Evolutionary conservation across 2,113 vertebrate genomes (phyloP).

Genomic region (Coracopsis vasa): DNA sequence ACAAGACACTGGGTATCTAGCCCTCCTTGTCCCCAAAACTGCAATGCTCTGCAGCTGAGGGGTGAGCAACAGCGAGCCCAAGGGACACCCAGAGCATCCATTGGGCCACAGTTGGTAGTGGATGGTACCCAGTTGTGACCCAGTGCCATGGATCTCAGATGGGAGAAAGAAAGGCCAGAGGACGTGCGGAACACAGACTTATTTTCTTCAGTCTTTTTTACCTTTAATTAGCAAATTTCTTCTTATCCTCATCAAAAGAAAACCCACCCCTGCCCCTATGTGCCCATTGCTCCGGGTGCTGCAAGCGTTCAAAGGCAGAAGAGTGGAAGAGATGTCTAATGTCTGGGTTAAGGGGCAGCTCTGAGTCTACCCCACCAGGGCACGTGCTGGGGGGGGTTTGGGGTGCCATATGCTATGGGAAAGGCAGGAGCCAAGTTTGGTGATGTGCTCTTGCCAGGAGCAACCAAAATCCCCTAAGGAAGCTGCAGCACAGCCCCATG

Average conservation of each 20-base stretch:
- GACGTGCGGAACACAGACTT: conserved; percentile 33
- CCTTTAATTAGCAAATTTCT: conserved; percentile 64
- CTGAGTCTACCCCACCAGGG: background rate
- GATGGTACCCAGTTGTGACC: background rate
- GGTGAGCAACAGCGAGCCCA: background rate
- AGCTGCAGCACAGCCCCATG: background rate
- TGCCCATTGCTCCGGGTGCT: conserved; percentile 29
- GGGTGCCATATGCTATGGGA: background rate
- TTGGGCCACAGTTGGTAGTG: accelerated
- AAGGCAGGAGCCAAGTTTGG: conserved; percentile 20
- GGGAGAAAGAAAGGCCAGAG: conserved; percentile 32
- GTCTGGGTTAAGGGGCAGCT: background rate
- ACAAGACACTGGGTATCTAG: background rate
- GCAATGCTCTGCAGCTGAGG: background rate
- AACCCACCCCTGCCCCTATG: background rate
- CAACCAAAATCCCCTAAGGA: background rate
- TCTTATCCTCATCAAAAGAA: conserved; percentile 39
- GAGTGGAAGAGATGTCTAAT: conserved; percentile 22
- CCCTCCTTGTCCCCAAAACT: background rate
- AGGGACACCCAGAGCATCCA: background rate
- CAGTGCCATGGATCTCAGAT: background rate
- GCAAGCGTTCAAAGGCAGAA: conserved; percentile 50
- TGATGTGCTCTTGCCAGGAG: background rate
- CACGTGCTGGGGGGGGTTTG: accelerated
- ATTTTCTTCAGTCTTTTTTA: background rate